Conservation (phyloP, 2,888 invertebrate genomes). For the Campaea margaritaria region DNA sequence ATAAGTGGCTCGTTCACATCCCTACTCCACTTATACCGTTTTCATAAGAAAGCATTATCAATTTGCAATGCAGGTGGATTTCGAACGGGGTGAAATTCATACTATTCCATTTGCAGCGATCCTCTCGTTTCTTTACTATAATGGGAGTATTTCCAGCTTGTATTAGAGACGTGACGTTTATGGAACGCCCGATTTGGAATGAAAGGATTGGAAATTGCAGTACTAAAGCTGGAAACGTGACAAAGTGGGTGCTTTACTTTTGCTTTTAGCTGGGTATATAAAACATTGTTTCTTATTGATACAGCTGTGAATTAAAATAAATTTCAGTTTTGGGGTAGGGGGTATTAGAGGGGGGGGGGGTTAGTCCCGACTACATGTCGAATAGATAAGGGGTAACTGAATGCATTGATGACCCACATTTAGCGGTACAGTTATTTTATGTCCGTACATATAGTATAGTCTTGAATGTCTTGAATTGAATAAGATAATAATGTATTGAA, state of each 20-base stretch:
- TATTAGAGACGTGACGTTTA: conserved; percentile 8
- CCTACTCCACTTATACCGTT: conserved; percentile 5
- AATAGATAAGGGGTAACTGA: no score
- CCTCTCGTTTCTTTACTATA: conserved; percentile 1
- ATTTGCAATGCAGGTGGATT: conserved; percentile 30
- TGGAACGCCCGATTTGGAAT: background rate
- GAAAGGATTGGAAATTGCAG: background rate
- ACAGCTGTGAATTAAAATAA: no score
- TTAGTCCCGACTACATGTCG: no score
- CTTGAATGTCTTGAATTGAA: no score
- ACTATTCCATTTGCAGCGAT: conserved; percentile 12
- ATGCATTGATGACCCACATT: no score
- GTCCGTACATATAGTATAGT: no score
- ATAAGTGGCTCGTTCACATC: background rate
- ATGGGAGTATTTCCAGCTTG: conserved; percentile 3
- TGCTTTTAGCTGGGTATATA: background rate
- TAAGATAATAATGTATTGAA: no score
- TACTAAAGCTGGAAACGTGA: background rate
- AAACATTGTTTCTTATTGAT: no score
- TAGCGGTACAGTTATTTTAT: no score
- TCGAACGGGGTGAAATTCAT: conserved; percentile 4
- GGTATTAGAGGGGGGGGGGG: no score
- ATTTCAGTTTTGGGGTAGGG: no score
- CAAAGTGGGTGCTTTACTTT: background rate
- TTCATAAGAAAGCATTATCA: conserved; percentile 29